phyloP scores from a whole-genome alignment of 2,113 vertebrate genomes.

The Sclerurus mexicanus region DNA sequence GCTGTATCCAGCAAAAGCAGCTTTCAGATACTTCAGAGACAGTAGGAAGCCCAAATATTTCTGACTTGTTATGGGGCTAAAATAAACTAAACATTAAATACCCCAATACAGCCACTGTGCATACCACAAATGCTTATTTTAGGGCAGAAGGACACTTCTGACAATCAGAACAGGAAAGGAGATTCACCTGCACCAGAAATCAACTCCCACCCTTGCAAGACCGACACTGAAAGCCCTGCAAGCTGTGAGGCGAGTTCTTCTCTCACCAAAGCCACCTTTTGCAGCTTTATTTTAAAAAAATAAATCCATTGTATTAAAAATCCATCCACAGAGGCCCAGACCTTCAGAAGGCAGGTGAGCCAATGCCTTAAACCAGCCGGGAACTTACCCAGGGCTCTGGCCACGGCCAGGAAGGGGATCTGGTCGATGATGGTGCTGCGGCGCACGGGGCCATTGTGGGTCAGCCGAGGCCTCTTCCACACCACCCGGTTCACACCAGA shows the following conservation, averaged over 20 bases:
- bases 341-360: accelerated
- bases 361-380: not conserved
- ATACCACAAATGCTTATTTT: not conserved
- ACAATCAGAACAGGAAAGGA: not conserved
- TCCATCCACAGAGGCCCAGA: not conserved
- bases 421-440: constrained; percentile 96
- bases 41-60: not conserved
- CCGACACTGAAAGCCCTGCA: not conserved
- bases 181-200: not conserved
- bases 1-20: not conserved
- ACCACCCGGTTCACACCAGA: constrained; percentile 96
- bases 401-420: constrained; percentile 95
- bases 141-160: not conserved
- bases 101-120: not conserved
- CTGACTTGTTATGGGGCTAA: not conserved
- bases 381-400: constrained; percentile 86
- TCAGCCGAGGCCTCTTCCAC: constrained; percentile 94
- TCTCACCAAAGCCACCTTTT: not conserved
- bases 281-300: not conserved
- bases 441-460: constrained; percentile 91
- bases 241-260: accelerated
- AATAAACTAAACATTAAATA: not conserved
- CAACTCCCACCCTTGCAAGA: not conserved
- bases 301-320: not conserved
- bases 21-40: not conserved